Conservation (phyloP, 1,140 invertebrate genomes). For the Lithobius niger region DNA sequence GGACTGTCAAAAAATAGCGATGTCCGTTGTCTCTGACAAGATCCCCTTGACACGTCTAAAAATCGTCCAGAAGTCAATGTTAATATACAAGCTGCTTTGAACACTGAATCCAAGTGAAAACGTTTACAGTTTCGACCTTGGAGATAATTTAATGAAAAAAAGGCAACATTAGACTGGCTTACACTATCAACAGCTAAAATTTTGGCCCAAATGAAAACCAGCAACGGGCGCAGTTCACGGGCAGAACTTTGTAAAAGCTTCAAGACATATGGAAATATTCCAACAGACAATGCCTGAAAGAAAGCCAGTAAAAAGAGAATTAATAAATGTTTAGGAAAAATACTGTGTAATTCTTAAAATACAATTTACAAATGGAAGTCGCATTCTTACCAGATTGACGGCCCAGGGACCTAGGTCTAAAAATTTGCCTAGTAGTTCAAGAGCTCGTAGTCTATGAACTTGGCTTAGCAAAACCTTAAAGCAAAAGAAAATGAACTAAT, state of each 20-base stretch:
- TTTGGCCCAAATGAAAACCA: constrained; percentile 99
- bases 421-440: constrained; percentile 89
- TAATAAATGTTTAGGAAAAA: no score
- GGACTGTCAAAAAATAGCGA: constrained; percentile 82
- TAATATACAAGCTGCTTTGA: not conserved
- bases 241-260: constrained; percentile 89
- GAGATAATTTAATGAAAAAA: constrained; percentile 11
- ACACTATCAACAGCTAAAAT: constrained; percentile 93
- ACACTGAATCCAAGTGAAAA: not conserved
- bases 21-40: constrained; percentile 88
- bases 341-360: no score
- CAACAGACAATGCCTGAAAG: constrained; percentile 70
- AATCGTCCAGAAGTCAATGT: constrained; percentile 3
- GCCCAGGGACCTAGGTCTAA: constrained; percentile 94
- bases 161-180: no score
- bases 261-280: constrained; percentile 97
- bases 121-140: not conserved
- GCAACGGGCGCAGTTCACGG: constrained; percentile 72
- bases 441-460: constrained; percentile 83
- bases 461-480: constrained; percentile 79
- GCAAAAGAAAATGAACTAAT: no score
- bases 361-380: no score
- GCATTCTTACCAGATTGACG: constrained; percentile 56
- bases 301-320: no score
- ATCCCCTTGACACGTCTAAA: constrained; percentile 83